Percentiles rank a stretch among this genome's conserved stretches.
phyloP scores from a whole-genome alignment of 2,888 invertebrate species.

The Luffia ferchaultella region DNA sequence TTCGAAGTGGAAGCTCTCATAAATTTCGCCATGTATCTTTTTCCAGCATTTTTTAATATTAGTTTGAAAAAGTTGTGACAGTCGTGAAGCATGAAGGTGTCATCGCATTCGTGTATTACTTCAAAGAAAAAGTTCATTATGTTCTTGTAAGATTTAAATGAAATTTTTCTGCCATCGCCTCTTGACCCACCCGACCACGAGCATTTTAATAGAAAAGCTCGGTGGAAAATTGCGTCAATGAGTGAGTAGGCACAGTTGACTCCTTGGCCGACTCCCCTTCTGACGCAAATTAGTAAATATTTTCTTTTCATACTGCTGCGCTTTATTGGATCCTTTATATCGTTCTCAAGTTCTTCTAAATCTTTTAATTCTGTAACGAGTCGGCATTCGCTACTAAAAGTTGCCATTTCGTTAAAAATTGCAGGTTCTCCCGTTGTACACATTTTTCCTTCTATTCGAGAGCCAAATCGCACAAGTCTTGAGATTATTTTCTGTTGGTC shows the following conservation, averaged over 20 bases:
- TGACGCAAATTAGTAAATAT: neutral
- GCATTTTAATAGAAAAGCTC: neutral
- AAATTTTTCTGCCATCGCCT: neutral
- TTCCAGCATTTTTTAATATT: neutral
- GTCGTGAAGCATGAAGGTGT: neutral
- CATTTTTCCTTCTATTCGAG: neutral
- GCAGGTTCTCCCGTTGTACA: neutral
- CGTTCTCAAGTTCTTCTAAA: neutral
- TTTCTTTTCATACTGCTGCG: neutral
- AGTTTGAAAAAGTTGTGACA: neutral
- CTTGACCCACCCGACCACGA: neutral
- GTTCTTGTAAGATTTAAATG: neutral
- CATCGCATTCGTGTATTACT: neutral
- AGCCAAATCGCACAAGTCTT: neutral
- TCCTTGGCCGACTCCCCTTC: neutral
- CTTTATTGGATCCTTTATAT: neutral
- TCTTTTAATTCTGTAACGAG: neutral
- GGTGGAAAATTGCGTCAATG: neutral
- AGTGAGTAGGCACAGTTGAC: neutral
- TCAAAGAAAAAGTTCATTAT: neutral
- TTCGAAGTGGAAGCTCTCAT: neutral
- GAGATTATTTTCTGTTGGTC: neutral
- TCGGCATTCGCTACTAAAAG: neutral
- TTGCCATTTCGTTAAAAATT: neutral
- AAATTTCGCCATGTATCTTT: neutral